Evolutionary conservation across 1,140 invertebrate genomes (phyloP).

Genomic region (Drosophila eugracilis): DNA sequence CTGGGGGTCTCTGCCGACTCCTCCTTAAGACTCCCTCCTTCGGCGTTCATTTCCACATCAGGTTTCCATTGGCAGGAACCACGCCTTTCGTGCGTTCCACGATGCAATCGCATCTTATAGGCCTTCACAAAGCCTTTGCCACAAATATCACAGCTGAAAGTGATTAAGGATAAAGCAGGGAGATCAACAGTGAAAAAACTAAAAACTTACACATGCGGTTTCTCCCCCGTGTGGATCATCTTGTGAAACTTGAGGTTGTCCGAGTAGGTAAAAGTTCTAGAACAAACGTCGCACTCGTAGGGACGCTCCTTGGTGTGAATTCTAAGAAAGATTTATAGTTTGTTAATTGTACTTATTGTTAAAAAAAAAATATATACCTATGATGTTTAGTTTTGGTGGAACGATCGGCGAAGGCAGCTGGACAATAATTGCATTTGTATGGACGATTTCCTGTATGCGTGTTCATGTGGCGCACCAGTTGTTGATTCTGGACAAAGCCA

Average conservation of each 20-base stretch:
- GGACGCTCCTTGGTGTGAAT: slow-evolving; percentile 91
- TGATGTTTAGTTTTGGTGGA: slow-evolving; percentile 87
- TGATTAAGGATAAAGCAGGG: too few relatives aligned
- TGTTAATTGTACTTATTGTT: neutral
- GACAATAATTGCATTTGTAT: slow-evolving; percentile 90
- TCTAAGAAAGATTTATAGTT: slow-evolving; percentile 13
- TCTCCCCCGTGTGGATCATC: slow-evolving; percentile 75
- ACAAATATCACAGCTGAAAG: slow-evolving; percentile 63
- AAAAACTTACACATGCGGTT: slow-evolving; percentile 65
- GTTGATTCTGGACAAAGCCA: slow-evolving; percentile 75
- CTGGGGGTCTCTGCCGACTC: slow-evolving; percentile 46
- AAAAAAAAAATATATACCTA: slow-evolving; percentile 56
- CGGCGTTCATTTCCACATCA: slow-evolving; percentile 7
- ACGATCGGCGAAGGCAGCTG: slow-evolving; percentile 88
- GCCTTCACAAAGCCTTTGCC: slow-evolving; percentile 75
- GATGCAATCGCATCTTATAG: slow-evolving; percentile 73
- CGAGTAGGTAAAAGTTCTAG: slow-evolving; percentile 89
- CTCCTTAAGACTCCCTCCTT: slow-evolving; percentile 42
- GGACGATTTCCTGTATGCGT: slow-evolving; percentile 85
- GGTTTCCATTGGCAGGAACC: slow-evolving; percentile 52
- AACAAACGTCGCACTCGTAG: slow-evolving; percentile 89
- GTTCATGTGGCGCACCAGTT: slow-evolving; percentile 81
- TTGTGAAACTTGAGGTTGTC: slow-evolving; percentile 88
- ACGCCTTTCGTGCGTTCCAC: slow-evolving; percentile 65
- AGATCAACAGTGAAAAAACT: too few relatives aligned